Evolutionary conservation across 2,113 vertebrate species (phyloP).

Genomic region (Piprites chloris): DNA sequence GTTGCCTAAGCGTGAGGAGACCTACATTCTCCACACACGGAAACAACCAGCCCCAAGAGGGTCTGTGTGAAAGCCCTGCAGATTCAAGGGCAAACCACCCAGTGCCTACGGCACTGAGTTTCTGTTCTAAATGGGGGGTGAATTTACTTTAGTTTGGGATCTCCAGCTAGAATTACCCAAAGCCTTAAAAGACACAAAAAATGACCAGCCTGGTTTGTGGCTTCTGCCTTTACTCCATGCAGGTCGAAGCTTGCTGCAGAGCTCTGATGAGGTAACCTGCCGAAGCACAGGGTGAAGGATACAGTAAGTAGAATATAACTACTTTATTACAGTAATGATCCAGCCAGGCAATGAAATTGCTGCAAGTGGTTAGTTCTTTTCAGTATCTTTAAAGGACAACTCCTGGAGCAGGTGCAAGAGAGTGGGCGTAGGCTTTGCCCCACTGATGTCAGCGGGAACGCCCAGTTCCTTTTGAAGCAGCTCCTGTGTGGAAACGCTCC

Average conservation of each 20-base stretch:
- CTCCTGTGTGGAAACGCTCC: neutral
- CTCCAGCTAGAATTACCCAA: neutral
- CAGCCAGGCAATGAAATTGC: neutral
- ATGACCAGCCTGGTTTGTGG: neutral
- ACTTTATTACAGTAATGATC: neutral
- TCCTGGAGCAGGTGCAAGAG: conserved; percentile 9
- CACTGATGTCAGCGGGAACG: neutral
- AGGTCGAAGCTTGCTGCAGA: neutral
- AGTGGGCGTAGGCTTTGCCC: neutral
- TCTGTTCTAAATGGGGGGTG: neutral
- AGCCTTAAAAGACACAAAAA: neutral
- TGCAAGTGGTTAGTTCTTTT: neutral
- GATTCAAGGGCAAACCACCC: neutral
- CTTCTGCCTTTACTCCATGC: neutral
- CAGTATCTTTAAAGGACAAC: neutral
- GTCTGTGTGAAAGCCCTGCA: accelerated
- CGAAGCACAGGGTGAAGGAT: neutral
- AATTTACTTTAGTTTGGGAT: neutral
- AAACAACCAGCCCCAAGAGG: neutral
- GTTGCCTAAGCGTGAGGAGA: neutral
- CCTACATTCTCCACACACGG: neutral
- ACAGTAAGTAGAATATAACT: neutral
- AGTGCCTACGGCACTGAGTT: neutral
- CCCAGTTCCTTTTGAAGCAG: neutral
- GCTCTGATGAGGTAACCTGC: neutral